Percentiles rank a stretch among this genome's conserved stretches.
Conservation (phyloP, 1,140 invertebrate species). For the Penaeus indicus region DNA sequence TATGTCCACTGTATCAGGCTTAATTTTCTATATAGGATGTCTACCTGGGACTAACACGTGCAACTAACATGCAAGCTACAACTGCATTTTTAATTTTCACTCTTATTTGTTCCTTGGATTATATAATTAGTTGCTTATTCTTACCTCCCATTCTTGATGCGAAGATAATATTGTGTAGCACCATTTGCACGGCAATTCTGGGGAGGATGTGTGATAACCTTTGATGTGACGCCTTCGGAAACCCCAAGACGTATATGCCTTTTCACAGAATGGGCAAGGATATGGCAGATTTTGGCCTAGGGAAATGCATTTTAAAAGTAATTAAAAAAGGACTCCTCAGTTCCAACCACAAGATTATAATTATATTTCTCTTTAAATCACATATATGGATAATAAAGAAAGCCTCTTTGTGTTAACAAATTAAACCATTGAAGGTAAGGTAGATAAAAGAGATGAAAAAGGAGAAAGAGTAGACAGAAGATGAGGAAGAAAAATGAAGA, state of each 20-base stretch:
- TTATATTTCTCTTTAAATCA: no score
- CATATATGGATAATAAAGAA: no score
- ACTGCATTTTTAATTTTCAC: no score
- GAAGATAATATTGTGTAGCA: conserved; percentile 75
- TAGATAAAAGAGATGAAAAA: background rate
- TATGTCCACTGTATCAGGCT: no score
- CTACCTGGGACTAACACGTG: background rate
- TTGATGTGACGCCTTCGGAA: conserved; percentile 78
- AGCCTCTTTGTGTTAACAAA: no score
- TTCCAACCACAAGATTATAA: no score
- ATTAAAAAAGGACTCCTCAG: no score
- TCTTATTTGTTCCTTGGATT: no score
- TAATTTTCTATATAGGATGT: no score
- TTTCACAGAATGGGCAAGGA: conserved; percentile 77
- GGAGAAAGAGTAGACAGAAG: background rate
- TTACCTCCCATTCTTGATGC: conserved; percentile 73
- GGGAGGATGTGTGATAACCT: conserved; percentile 73
- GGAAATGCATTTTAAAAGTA: conserved; percentile 1
- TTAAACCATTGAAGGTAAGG: background rate
- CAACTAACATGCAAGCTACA: no score
- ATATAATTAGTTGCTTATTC: background rate
- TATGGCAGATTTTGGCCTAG: conserved; percentile 70
- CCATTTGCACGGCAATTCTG: conserved; percentile 70
- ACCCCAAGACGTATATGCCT: conserved; percentile 78
- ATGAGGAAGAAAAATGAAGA: background rate